phyloP scores from a whole-genome alignment of 2,113 vertebrate species.

The Lophochroa leadbeateri region DNA sequence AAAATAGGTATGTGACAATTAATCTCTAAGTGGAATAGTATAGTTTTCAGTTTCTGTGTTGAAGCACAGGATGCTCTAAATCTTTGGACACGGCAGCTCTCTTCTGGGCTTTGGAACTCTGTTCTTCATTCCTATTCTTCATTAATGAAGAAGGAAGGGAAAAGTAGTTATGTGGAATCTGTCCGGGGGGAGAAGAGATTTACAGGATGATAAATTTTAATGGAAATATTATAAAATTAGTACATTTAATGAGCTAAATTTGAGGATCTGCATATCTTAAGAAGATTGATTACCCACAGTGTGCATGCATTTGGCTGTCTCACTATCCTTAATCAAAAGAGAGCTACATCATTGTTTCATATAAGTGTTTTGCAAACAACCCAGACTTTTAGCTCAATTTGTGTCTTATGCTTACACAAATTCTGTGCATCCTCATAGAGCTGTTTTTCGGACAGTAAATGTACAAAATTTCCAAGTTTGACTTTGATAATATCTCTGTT shows the following conservation, averaged over 20 bases:
- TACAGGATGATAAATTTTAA: neutral
- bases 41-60: neutral
- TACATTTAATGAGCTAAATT: neutral
- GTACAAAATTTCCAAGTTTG: neutral
- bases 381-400: neutral
- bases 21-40: neutral
- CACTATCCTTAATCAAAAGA: neutral
- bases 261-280: neutral
- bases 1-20: conserved; percentile 84
- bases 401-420: neutral
- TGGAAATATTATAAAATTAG: neutral
- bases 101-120: neutral
- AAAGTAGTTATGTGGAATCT: neutral
- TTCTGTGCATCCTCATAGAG: neutral
- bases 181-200: neutral
- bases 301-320: neutral
- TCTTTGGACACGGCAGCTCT: neutral
- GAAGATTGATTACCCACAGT: neutral
- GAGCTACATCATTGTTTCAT: neutral
- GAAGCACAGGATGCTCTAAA: neutral
- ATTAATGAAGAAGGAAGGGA: neutral
- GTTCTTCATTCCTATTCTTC: neutral
- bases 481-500: neutral
- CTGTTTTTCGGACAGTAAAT: neutral
- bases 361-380: neutral